Conservation (phyloP, 2,888 invertebrate species). For the Diadromus collaris region DNA sequence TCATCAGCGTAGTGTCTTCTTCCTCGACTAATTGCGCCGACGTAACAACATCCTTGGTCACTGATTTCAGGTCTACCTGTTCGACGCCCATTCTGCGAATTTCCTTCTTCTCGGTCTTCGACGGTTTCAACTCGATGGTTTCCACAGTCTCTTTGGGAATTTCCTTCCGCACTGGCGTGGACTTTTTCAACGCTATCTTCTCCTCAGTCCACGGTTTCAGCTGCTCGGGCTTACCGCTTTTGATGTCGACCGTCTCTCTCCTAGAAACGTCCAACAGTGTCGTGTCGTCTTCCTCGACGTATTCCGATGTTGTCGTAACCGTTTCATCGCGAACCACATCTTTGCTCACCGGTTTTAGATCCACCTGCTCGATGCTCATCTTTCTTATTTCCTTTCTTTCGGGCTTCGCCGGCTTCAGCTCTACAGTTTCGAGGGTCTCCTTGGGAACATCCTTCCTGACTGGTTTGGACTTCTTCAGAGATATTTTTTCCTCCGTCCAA, state of each 20-base stretch:
- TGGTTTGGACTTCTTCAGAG: slow-evolving; percentile 72
- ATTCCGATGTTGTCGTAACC: slow-evolving; percentile 49
- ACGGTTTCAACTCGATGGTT: slow-evolving; percentile 74
- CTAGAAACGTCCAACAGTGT: slow-evolving; percentile 62
- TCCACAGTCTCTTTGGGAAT: slow-evolving; percentile 70
- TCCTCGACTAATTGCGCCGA: slow-evolving; percentile 64
- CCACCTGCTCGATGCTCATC: slow-evolving; percentile 68
- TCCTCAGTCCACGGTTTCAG: slow-evolving; percentile 77
- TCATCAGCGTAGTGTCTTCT: slow-evolving; percentile 66
- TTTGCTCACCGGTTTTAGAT: slow-evolving; percentile 66
- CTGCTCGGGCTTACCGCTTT: slow-evolving; percentile 59
- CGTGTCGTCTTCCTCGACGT: slow-evolving; percentile 67
- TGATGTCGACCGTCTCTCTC: slow-evolving; percentile 49
- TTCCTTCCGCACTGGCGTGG: slow-evolving; percentile 69
- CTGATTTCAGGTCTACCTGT: slow-evolving; percentile 81
- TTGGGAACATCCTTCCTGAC: slow-evolving; percentile 69
- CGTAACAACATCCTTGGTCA: slow-evolving; percentile 74
- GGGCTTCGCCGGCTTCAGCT: slow-evolving; percentile 82
- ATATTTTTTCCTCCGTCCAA: slow-evolving; percentile 77
- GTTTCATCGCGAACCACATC: slow-evolving; percentile 53
- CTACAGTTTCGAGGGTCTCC: slow-evolving; percentile 70
- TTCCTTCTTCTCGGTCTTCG: slow-evolving; percentile 66
- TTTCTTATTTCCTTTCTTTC: slow-evolving; percentile 65
- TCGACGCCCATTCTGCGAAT: slow-evolving; percentile 76
- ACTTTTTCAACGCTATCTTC: slow-evolving; percentile 73